A percentile compares a stretch with the other conserved stretches of the same genome.
Evolutionary conservation across 2,888 invertebrate genomes (phyloP).

Genomic region (Lasioglossum pauxillum): DNA sequence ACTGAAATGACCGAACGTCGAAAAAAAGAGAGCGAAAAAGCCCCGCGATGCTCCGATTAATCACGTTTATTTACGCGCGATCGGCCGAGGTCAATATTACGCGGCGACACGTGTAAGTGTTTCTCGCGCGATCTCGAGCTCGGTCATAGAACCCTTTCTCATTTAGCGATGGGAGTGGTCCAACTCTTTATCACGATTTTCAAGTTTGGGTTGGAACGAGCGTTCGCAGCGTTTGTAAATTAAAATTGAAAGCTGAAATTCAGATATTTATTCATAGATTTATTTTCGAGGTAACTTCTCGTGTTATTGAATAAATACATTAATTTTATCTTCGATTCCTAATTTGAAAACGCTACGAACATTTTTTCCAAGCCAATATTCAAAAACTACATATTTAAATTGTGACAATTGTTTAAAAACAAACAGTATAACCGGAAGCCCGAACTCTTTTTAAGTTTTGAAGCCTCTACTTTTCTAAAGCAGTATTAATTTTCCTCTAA

Average conservation of each 20-base stretch:
- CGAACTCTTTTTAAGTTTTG: not conserved
- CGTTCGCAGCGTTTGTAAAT: too few relatives aligned
- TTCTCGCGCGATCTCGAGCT: constrained; percentile 31
- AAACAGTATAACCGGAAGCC: not conserved
- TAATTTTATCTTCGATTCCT: too few relatives aligned
- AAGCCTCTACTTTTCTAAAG: too few relatives aligned
- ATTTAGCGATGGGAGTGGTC: not conserved
- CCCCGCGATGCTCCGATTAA: constrained; percentile 46
- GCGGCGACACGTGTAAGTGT: constrained; percentile 26
- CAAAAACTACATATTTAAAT: not conserved
- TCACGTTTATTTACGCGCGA: constrained; percentile 51
- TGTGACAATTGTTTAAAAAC: not conserved
- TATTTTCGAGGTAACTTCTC: too few relatives aligned
- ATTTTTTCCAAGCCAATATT: too few relatives aligned
- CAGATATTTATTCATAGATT: too few relatives aligned
- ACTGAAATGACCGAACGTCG: constrained; percentile 24
- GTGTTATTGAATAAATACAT: too few relatives aligned
- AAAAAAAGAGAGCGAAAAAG: constrained; percentile 20
- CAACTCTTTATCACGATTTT: not conserved
- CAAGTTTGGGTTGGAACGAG: not conserved
- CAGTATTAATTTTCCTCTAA: not conserved
- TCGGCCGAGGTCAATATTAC: constrained; percentile 47
- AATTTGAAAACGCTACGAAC: too few relatives aligned
- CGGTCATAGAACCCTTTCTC: not conserved
- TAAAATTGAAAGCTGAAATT: too few relatives aligned